Conservation (phyloP, 2,888 invertebrate genomes). For the Rhaphigaster nebulosa region DNA sequence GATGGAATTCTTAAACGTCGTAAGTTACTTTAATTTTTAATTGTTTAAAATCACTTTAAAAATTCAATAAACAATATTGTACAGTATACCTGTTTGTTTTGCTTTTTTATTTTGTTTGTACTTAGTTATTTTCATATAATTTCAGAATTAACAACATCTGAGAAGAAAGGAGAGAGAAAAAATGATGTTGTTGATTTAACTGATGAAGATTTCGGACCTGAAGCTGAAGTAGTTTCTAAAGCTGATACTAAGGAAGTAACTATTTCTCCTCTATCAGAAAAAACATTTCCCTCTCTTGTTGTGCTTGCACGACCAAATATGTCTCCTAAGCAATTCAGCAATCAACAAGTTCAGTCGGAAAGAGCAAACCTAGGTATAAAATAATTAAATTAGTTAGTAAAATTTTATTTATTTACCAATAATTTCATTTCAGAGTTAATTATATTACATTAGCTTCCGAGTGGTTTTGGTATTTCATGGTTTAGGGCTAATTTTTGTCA, state of each 20-base stretch:
- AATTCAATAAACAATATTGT: neutral
- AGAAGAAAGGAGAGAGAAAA: neutral
- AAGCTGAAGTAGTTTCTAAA: constrained; percentile 65
- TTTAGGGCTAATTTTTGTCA: neutral
- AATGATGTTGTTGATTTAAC: constrained; percentile 76
- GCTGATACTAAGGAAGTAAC: constrained; percentile 82
- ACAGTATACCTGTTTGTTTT: neutral
- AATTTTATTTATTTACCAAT: neutral
- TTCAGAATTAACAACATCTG: neutral
- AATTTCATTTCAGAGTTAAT: neutral
- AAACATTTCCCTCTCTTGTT: constrained; percentile 88
- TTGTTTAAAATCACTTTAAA: neutral
- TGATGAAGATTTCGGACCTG: constrained; percentile 74
- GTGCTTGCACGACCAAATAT: constrained; percentile 87
- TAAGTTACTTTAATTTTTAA: neutral
- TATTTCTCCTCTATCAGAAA: constrained; percentile 81
- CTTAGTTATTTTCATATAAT: neutral
- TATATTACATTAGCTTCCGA: neutral
- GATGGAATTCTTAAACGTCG: constrained; percentile 17
- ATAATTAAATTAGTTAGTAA: neutral
- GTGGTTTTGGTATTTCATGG: neutral
- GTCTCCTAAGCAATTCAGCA: constrained; percentile 75
- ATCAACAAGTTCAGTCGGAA: constrained; percentile 67
- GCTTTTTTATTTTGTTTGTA: neutral
- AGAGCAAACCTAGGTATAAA: constrained; percentile 69